Base-by-base conservation (phyloP, 2,888 invertebrate genomes). In the Acanthosepion pharaonis region DNA sequence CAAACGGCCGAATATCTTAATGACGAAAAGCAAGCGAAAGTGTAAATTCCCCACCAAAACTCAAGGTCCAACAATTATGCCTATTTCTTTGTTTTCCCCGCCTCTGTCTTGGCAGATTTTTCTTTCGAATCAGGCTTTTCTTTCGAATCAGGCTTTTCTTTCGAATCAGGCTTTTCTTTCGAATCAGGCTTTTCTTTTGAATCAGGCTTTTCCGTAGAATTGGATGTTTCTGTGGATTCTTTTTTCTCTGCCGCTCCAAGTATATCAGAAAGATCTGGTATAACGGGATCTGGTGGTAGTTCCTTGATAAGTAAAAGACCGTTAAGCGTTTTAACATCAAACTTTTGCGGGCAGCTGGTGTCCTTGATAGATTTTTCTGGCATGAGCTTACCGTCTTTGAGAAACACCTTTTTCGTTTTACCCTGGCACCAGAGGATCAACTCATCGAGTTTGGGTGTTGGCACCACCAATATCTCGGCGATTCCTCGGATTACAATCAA, bases 371-470 rank as follows among this genome's bases (percentile, higher is more conserved):
- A 25, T 42, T 64, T 94, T 42, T 64, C 94, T 5, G 94, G 48
- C 53, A 93, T 5, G 15, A 94, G n/a, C 59, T 94, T 94, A 55
- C 94, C 94, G 64, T 94, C 64, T 55, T 64, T 64, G 28, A 94
- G n/a, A 42, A 55, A 94, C 51, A 25, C 48, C 94, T 94, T 94
- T 25, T 64, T 48, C 42, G n/a, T 64, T 64, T 94, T 64, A 15
- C 23, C 42, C 64, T 94, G 94, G 42, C 94, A 94, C 94, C 94
- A 94, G 15, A 55, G 15, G 28, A 94, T 64, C 33, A 94, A 33
- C 59, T 94, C 59, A 42, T 94, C 94, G 28, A 94, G 51, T 20
- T 55, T 59, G 5, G 94, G 94, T 5, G 94, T 94, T 48, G 51
- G 55, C 18, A 55, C 55, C 25, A n/a, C 33, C 18, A 94, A 5